phyloP scores from a whole-genome alignment of 2,113 vertebrate genomes.

The Perccottus glenii region DNA sequence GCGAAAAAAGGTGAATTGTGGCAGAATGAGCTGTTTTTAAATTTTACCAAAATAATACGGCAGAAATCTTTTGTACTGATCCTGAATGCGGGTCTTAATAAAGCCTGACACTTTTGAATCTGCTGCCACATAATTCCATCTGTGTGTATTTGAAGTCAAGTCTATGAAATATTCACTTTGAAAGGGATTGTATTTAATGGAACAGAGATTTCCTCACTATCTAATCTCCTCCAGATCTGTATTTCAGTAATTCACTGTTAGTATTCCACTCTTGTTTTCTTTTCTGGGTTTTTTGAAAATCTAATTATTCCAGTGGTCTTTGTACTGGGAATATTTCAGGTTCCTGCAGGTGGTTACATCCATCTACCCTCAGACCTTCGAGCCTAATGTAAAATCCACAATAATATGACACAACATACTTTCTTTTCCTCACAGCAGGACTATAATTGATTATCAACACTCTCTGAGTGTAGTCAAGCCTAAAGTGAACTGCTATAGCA shows the following conservation, averaged over 20 bases:
- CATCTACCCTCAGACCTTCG: constrained; percentile 1
- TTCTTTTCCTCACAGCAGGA: constrained; percentile 34
- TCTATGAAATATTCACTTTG: constrained; percentile 54
- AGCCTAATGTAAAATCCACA: constrained; percentile 21
- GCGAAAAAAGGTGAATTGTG: constrained; percentile 35
- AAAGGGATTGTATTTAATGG: constrained; percentile 26
- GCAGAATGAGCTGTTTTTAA: constrained; percentile 7
- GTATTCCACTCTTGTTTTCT: not conserved
- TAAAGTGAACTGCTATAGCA: constrained; percentile 23
- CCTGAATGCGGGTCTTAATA: constrained; percentile 16
- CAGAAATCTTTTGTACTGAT: constrained; percentile 43
- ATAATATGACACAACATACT: constrained; percentile 32
- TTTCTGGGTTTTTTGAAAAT: constrained; percentile 2
- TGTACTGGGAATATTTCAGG: not conserved
- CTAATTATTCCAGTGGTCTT: not conserved
- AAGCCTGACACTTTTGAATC: constrained; percentile 31
- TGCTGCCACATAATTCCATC: constrained; percentile 47
- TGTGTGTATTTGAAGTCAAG: constrained; percentile 35
- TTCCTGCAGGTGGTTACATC: constrained; percentile 30
- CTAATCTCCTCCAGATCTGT: not conserved
- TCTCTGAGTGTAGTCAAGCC: constrained; percentile 36
- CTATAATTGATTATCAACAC: constrained; percentile 68
- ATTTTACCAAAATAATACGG: constrained; percentile 30
- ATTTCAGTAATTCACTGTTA: constrained; percentile 2
- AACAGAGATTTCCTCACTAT: constrained; percentile 16